Percentiles rank a stretch among this genome's conserved stretches.
phyloP scores from a whole-genome alignment of 2,888 invertebrate species.

The Epsilonema sp. region DNA sequence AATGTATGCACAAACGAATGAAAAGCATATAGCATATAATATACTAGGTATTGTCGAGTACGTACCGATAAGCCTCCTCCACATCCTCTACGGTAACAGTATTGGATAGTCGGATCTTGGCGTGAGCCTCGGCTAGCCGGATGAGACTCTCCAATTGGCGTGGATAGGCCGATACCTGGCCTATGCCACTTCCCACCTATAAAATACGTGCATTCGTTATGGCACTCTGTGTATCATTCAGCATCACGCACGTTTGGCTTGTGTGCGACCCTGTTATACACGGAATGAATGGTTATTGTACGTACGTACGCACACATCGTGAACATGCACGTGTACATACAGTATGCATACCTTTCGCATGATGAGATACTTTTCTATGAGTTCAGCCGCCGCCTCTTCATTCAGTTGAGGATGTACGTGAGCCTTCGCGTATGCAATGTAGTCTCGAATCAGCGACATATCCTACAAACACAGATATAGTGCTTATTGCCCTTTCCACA shows the following conservation, averaged over 20 bases:
- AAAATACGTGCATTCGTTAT: too few relatives aligned
- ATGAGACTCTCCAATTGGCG: slow-evolving; percentile 90
- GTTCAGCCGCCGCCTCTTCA: slow-evolving; percentile 68
- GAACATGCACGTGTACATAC: too few relatives aligned
- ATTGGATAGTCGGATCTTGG: slow-evolving; percentile 64
- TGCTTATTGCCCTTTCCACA: not conserved
- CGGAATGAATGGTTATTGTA: too few relatives aligned
- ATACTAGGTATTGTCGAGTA: too few relatives aligned
- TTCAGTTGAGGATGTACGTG: slow-evolving; percentile 68
- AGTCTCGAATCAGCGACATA: slow-evolving; percentile 71
- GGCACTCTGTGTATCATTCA: too few relatives aligned
- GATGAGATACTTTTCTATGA: slow-evolving; percentile 83
- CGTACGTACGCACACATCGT: too few relatives aligned
- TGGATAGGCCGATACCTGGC: slow-evolving; percentile 92
- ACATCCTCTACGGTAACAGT: slow-evolving; percentile 67
- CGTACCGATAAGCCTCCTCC: slow-evolving; percentile 82
- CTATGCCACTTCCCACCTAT: slow-evolving; percentile 55
- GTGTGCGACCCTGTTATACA: too few relatives aligned
- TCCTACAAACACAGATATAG: slow-evolving; percentile 40
- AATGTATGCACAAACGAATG: too few relatives aligned
- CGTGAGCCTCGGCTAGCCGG: slow-evolving; percentile 81
- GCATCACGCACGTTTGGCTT: too few relatives aligned
- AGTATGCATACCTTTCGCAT: slow-evolving; percentile 54
- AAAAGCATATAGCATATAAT: too few relatives aligned
- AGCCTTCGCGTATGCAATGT: slow-evolving; percentile 78